Evolutionary conservation across 23 tunicate species (phyloP).

Genomic region (Trididemnum miniatum): DNA sequence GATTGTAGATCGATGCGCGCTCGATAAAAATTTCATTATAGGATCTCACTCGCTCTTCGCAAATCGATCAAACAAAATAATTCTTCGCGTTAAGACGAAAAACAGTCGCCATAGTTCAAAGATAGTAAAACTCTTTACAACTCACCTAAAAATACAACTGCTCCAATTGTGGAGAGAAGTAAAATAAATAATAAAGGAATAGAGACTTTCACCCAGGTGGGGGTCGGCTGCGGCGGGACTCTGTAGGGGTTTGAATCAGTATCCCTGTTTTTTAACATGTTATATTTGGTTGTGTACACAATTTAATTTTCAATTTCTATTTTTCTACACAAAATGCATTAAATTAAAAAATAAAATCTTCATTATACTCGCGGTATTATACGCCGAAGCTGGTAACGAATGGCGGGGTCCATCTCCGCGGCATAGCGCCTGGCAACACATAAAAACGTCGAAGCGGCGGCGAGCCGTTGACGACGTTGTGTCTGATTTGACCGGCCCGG

Average conservation of each 20-base stretch:
- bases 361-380: too few species aligned
- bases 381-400: too few species aligned
- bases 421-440: too few species aligned
- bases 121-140: too few species aligned
- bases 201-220: slow-evolving; percentile 79
- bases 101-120: background rate
- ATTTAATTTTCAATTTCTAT: too few species aligned
- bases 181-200: slow-evolving; percentile 34
- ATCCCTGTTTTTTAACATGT: slow-evolving; percentile 91
- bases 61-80: background rate
- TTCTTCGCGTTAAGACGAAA: background rate
- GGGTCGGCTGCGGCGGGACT: slow-evolving; percentile 89
- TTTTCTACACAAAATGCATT: too few species aligned
- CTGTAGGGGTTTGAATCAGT: slow-evolving; percentile 90
- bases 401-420: too few species aligned
- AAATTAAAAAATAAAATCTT: too few species aligned
- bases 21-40: slow-evolving; percentile 14
- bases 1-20: background rate
- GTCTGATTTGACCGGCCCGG: too few species aligned
- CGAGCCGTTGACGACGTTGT: too few species aligned
- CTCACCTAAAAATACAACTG: slow-evolving; percentile 67
- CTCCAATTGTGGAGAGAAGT: slow-evolving; percentile 61
- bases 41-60: background rate
- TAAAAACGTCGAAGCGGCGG: too few species aligned
- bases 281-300: too few species aligned